Base-by-base conservation (phyloP, 2,113 vertebrate species). In the Gadus macrocephalus region DNA sequence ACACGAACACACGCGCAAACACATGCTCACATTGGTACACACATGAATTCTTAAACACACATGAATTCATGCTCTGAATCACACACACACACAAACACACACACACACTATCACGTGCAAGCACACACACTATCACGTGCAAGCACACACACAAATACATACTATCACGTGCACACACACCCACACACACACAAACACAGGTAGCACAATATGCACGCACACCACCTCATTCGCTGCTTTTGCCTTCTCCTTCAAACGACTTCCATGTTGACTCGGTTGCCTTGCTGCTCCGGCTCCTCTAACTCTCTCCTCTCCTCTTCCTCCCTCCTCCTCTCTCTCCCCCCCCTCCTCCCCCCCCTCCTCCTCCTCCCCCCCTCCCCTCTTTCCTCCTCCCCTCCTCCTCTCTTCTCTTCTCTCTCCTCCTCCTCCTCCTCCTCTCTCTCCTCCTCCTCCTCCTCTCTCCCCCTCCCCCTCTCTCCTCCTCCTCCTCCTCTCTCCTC, bases 61-160 rank as follows among this genome's bases (percentile, higher is more conserved):
- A 3, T 49, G 28, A 31, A 31, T 31, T 31, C 28, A 7, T 49
- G 42, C 42, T 49, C 28, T 31, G 28, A 31, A 49, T 5, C 42
- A 11, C n/a, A 16, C 64, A 65, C 66, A 49, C 58, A 20, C n/a
- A n/a, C n/a, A 73, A 69, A 83, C 82, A 85, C 81, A 82, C 71
- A 62, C 62, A 71, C 72, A 42, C 38, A 42, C 38, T 8, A 42
- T 6, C 38, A 42, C 4, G 38, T 11, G 5, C 38, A 42, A 11
- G 11, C 38, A 42, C 38, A 42, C 38, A 42, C 38, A 42, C 38
- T 8, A 42, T 6, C 38, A 42, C 4, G 38, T 11, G 5, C 38
- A 42, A 11, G 11, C 38, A 42, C 38, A 42, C 38, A 42, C 38
- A 42, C 38, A 42, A 6, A 42, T 11, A 42, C 38, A 42, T 11